Base-by-base conservation (phyloP, 2,888 invertebrate genomes). In the Diarsia brunnea region DNA sequence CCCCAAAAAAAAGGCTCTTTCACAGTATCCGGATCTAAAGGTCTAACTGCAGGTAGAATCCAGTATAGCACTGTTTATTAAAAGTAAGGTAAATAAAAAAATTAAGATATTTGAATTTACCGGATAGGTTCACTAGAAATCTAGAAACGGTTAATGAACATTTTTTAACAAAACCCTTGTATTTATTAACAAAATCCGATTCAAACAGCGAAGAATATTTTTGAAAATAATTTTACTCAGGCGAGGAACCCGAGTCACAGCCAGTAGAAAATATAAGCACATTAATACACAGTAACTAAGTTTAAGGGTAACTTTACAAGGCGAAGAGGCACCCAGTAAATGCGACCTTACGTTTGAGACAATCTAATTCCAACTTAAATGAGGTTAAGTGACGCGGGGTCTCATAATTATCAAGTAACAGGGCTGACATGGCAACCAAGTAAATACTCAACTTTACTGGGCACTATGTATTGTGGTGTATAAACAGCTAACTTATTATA, bases 311-410 rank as follows among this genome's bases (percentile, higher is more conserved):
- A 63, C 63, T 81, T 31, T 21, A n/a, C 61, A 45, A 68, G 60
- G 8, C 45, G 11, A 24, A 49, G 58, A 51, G 53, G 51, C 70
- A 65, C 64, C 51, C 21, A 31, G 51, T n/a, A 63, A 60, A 47
- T 53, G 70, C 71, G 69, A 63, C 38, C 66, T n/a, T 76, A 11
- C 53, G 75, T 77, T 75, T 73, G 73, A 78, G 84, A 85, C 84
- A 85, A 89, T 89, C 78, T 88, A 86, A 88, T 90, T 89, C 73
- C 53, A 84, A 89, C 79, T 89, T 88, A 68, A 82, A 86, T 81
- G 73, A 75, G 87, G 82, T 89, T 87, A 87, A 68, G 78, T 65
- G 79, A 66, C 53, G 78, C 73, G 68, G 61, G 73, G 81, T 82
- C 75, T 85, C 73, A 79, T 85, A 85, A 87, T 86, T 85, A 86